Percentiles rank a stretch among this genome's conserved stretches.
Conservation (phyloP, 1,140 invertebrate genomes). For the Aphis gossypii region DNA sequence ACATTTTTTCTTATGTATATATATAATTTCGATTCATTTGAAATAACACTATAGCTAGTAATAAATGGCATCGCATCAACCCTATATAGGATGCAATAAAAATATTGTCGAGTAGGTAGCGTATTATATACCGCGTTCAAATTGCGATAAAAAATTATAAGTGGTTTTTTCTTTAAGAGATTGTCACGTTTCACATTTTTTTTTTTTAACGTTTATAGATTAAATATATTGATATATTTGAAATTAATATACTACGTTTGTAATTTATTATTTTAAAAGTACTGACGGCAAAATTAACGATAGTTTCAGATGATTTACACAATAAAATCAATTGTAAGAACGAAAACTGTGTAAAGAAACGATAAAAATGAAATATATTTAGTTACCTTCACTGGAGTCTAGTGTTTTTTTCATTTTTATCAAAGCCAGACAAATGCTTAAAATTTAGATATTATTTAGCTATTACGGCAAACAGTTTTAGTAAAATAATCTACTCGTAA, state of each 20-base stretch:
- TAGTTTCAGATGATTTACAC: neutral
- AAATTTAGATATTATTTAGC: neutral
- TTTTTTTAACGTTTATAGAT: neutral
- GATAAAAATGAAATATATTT: neutral
- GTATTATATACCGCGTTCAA: neutral
- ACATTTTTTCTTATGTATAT: neutral
- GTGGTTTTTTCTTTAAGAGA: neutral
- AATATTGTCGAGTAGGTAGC: slow-evolving; percentile 16
- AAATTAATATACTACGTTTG: slow-evolving; percentile 11
- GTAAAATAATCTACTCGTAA: neutral
- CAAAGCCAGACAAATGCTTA: neutral
- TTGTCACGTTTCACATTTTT: slow-evolving; percentile 10
- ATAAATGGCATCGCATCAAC: neutral
- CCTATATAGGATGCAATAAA: neutral
- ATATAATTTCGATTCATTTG: neutral
- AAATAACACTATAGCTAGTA: neutral
- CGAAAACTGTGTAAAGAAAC: neutral
- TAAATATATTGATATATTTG: neutral
- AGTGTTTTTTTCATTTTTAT: neutral
- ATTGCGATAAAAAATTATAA: neutral
- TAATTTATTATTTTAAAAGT: slow-evolving; percentile 14
- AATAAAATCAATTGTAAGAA: neutral
- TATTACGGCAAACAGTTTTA: neutral
- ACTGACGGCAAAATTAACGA: neutral
- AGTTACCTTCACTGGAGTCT: neutral